phyloP scores from a whole-genome alignment of 1,140 invertebrate genomes.

The Ips nitidus region DNA sequence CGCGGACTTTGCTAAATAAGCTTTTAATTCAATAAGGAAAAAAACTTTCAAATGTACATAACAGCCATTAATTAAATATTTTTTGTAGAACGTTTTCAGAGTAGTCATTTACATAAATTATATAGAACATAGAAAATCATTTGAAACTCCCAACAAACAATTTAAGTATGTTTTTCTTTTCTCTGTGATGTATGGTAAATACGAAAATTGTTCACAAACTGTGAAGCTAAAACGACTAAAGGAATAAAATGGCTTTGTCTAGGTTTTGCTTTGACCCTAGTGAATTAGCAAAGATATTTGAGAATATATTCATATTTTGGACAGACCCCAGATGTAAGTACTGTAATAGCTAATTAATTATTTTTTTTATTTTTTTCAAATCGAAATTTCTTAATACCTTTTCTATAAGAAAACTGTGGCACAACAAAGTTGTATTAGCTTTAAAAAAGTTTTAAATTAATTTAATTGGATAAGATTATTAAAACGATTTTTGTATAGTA shows the following conservation, averaged over 20 bases:
- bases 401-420: neutral
- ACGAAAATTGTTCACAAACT: no score
- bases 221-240: slow-evolving; percentile 10
- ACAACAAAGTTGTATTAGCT: neutral
- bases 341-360: slow-evolving; percentile 23
- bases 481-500: no score
- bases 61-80: no score
- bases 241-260: slow-evolving; percentile 64
- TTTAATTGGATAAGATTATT: neutral
- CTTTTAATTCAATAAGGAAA: no score
- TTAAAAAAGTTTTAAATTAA: neutral
- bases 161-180: no score
- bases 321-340: slow-evolving; percentile 80
- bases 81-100: no score
- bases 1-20: no score
- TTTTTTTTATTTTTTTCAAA: slow-evolving; percentile 9
- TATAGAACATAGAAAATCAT: no score
- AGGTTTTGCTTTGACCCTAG: slow-evolving; percentile 69
- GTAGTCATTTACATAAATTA: no score
- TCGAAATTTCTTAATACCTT: neutral
- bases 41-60: no score
- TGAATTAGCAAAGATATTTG: slow-evolving; percentile 71
- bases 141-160: no score
- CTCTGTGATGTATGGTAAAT: no score
- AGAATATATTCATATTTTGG: slow-evolving; percentile 73